Evolutionary conservation across 1,140 invertebrate species (phyloP).

Genomic region (Pararge aegeria): DNA sequence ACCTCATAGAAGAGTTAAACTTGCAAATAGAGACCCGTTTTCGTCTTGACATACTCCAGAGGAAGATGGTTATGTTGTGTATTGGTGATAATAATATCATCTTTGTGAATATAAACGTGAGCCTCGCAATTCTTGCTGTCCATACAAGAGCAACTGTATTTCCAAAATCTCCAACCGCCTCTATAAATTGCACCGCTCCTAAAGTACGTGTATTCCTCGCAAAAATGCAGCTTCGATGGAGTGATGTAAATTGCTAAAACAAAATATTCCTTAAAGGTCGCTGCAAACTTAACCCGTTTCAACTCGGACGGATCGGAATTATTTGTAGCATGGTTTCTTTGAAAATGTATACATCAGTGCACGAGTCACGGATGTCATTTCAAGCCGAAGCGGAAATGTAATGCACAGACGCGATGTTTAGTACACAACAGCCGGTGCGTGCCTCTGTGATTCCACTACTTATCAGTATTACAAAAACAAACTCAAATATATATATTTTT

Average conservation of each 20-base stretch:
- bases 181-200: slow-evolving; percentile 11
- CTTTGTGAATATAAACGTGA: slow-evolving; percentile 21
- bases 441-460: too few species aligned
- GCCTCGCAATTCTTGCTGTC: slow-evolving; percentile 24
- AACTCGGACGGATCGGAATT: too few species aligned
- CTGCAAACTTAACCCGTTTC: too few species aligned
- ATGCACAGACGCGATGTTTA: too few species aligned
- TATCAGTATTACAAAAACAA: too few species aligned
- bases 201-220: slow-evolving; percentile 26
- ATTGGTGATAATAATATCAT: slow-evolving; percentile 20
- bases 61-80: slow-evolving; percentile 25
- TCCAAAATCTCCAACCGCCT: slow-evolving; percentile 23
- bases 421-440: too few species aligned
- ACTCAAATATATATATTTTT: too few species aligned
- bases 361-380: too few species aligned
- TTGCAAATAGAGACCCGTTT: slow-evolving; percentile 28
- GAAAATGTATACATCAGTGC: too few species aligned
- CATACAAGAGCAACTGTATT: slow-evolving; percentile 28
- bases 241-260: slow-evolving; percentile 11
- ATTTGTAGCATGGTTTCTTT: too few species aligned
- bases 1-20: background rate
- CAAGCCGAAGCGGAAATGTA: too few species aligned
- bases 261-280: background rate
- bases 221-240: slow-evolving; percentile 24
- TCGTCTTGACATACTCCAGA: slow-evolving; percentile 20